Base-by-base conservation (phyloP, 2,888 invertebrate species). In the Dorcus hopei region DNA sequence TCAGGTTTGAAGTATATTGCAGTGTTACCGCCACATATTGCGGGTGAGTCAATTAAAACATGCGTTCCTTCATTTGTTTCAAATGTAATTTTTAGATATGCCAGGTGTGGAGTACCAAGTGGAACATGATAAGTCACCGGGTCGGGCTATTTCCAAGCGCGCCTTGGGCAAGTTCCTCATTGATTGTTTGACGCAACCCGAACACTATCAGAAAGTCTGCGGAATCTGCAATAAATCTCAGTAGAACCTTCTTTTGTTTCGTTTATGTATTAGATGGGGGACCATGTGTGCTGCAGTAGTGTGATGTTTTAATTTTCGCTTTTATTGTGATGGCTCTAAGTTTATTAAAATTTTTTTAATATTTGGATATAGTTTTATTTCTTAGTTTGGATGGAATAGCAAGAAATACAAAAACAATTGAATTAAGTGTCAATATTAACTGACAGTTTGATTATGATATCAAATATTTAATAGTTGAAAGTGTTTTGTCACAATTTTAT, bases 1-100 rank as follows among this genome's bases (percentile, higher is more conserved):
- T 87, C 88, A 48, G 82, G 81, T 0, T 75, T 90, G 59, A 85
- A 92, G 63, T 93, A 87, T 81, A 81, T 93, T 67, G 90, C 91
- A 1, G 85, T 92, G 16, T 82, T 88, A 64, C 90, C 93, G 5
- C 93, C 93, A 0, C 93, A 92, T 70, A 93, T 94, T 71, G 85
- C 88, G 64, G 86, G 88, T 87, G 74, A 77, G 50, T 42, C 42
- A 38, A 38, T 40, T 49, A 41, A 49, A 49, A 49, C 8, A 49
- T 2, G 40, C 42, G n/a, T 47, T 6, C 19, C 6, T 45, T 33
- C 26, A 38, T 43, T 33, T 48, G 58, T 16, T 33, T 33, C 6
- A 6, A 33, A 33, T 33, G 26, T 4, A 4, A 19, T 59, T 62
- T 48, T 54, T 79, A 88, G 90, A 89, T 72, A 84, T 86, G 64